Percentiles rank a stretch among this genome's conserved stretches.
phyloP scores from a whole-genome alignment of 2,797 vertebrate genomes.

The Ambastaia sidthimunki region DNA sequence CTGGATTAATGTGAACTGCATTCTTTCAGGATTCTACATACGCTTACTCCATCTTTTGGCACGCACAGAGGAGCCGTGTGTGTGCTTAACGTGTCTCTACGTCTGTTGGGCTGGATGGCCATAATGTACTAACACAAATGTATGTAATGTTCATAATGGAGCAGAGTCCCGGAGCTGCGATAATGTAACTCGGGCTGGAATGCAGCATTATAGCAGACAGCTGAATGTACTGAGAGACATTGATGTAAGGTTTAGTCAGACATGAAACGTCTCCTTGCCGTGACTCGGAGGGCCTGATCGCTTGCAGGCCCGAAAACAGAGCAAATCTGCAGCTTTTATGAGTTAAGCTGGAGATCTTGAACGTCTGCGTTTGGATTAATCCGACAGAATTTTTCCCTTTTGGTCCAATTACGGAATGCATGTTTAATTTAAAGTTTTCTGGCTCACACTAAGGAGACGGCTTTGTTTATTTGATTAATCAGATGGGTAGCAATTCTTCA shows the following conservation, averaged over 20 bases:
- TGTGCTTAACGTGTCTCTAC: conserved; percentile 39
- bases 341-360: conserved; percentile 31
- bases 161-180: conserved; percentile 16
- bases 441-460: background rate
- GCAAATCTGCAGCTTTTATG: conserved; percentile 35
- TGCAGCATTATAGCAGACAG: background rate
- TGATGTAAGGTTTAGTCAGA: conserved; percentile 3
- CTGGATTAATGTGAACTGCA: conserved; percentile 43
- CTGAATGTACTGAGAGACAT: conserved; percentile 30
- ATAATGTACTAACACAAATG: conserved; percentile 38
- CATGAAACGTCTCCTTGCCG: conserved; percentile 3
- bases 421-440: conserved; percentile 21
- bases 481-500: conserved; percentile 5
- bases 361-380: conserved; percentile 21
- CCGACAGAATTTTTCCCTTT: conserved; percentile 16
- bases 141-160: conserved; percentile 21
- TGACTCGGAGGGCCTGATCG: conserved; percentile 7
- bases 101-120: conserved; percentile 37
- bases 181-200: background rate
- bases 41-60: conserved; percentile 34
- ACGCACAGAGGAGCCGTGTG: background rate
- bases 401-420: conserved; percentile 19
- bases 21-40: conserved; percentile 48
- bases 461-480: conserved; percentile 15
- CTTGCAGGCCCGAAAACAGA: conserved; percentile 7